Evolutionary conservation across 2,113 vertebrate genomes (phyloP), one percentile per base, ranked within the genome.

Genomic region (Chamaetylas fuelleborni): DNA sequence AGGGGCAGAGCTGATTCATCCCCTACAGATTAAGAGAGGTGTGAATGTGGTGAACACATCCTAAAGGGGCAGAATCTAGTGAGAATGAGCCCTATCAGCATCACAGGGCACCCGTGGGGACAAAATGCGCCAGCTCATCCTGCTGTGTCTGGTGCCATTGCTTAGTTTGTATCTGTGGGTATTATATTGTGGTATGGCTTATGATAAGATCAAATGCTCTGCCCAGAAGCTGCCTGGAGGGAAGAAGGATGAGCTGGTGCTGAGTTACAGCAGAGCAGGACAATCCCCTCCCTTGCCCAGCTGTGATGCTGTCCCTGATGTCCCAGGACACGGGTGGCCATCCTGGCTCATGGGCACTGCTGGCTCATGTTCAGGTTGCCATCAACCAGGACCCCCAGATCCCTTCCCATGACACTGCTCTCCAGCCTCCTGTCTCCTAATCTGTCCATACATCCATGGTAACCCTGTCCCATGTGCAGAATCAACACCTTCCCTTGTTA

Each of bases 351-450:
- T 36, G 56, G 64, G 56, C 64, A 54, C 73, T 61, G 28, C 40
- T 70, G 10, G 0, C 28, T 31, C 29, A 8, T 14, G 4, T 31
- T 64, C 31, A 57, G 13, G 9, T 33, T 71, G 74, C 9, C 34
- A 6, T 9, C 0, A 0, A 26, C 16, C 25, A 48, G 65, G 25
- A 56, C 8, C 7, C 11, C 11, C 29, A 40, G 29, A 29, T 1
- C 16, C 12, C 40, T 62, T 87, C 47, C 56, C 1, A 1, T 6
- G 5, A 10, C 11, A 12, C 25, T 34, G 19, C 5, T 56, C 19
- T 62, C 36, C 26, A 58, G 9, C 14, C 11, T 51, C 14, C 67
- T 11, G 2, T 11, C 45, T 19, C 10, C 28, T 43, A 38, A 3
- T 16, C n/a, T 45, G 19, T 69, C 28, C 19, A 7, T 16, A 38